Evolutionary conservation across 2,113 vertebrate genomes (phyloP).

Genomic region (Scolopax mira): DNA sequence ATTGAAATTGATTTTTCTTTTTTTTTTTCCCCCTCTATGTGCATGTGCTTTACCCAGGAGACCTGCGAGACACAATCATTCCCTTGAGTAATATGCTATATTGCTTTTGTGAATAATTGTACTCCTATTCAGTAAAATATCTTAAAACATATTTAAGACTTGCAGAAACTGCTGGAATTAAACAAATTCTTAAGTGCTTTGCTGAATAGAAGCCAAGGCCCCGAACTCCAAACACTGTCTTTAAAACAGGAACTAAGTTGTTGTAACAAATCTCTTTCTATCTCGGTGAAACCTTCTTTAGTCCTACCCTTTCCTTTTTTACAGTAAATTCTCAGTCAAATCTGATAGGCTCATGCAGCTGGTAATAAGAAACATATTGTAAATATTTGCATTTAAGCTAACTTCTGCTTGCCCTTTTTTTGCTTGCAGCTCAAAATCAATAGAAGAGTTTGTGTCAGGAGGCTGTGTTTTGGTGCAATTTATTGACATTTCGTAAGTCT

Average conservation of each 20-base stretch:
- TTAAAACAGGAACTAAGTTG: neutral
- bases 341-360: neutral
- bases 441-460: neutral
- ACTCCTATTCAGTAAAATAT: slow-evolving; percentile 9
- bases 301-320: neutral
- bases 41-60: slow-evolving; percentile 35
- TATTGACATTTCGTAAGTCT: neutral
- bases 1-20: slow-evolving; percentile 53
- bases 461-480: neutral
- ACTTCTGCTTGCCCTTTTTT: neutral
- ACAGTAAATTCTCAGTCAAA: neutral
- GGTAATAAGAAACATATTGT: neutral
- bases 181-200: slow-evolving; percentile 35
- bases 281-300: neutral
- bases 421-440: neutral
- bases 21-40: neutral
- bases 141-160: slow-evolving; percentile 12
- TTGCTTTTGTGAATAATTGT: slow-evolving; percentile 11
- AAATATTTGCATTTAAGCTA: neutral
- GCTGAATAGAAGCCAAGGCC: slow-evolving; percentile 18
- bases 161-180: slow-evolving; percentile 20
- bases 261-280: neutral
- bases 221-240: neutral
- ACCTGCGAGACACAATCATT: neutral
- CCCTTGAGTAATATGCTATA: slow-evolving; percentile 20